Evolutionary conservation across 2,113 vertebrate species (phyloP).

Genomic region (Pelmatolapia mariae): DNA sequence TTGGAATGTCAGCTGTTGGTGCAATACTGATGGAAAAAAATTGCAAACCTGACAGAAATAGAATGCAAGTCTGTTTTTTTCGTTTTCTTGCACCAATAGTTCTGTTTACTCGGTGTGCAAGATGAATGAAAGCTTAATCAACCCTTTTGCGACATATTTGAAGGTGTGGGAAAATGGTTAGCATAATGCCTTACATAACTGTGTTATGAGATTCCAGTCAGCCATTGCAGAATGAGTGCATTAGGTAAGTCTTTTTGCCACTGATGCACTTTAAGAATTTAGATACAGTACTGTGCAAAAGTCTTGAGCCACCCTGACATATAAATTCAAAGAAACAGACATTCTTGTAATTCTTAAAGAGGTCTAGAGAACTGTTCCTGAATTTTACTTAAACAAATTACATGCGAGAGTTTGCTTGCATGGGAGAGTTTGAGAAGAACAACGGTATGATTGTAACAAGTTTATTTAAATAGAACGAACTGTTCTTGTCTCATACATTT

Average conservation of each 20-base stretch:
- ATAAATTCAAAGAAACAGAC: background rate
- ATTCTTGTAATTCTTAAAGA: background rate
- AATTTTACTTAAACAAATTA: background rate
- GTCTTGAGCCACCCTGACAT: background rate
- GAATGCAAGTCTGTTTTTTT: background rate
- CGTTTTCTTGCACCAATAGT: background rate
- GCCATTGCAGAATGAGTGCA: background rate
- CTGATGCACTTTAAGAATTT: background rate
- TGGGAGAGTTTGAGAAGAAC: background rate
- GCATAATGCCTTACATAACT: slow-evolving; percentile 3
- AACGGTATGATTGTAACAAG: background rate
- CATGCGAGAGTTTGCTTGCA: background rate
- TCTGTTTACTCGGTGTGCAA: background rate
- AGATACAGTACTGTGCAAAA: background rate
- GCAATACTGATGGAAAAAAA: background rate
- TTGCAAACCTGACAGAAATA: background rate
- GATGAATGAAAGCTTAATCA: background rate
- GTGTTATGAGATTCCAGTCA: background rate
- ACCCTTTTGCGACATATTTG: slow-evolving; percentile 1
- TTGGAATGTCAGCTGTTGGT: background rate
- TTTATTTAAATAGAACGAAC: background rate
- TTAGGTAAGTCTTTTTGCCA: background rate
- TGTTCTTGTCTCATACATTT: background rate
- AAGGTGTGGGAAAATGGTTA: slow-evolving; percentile 28
- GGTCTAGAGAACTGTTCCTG: background rate